Evolutionary conservation across 2,113 vertebrate species (phyloP), one percentile per base, ranked within the genome.

Genomic region (Hyperopisus bebe): DNA sequence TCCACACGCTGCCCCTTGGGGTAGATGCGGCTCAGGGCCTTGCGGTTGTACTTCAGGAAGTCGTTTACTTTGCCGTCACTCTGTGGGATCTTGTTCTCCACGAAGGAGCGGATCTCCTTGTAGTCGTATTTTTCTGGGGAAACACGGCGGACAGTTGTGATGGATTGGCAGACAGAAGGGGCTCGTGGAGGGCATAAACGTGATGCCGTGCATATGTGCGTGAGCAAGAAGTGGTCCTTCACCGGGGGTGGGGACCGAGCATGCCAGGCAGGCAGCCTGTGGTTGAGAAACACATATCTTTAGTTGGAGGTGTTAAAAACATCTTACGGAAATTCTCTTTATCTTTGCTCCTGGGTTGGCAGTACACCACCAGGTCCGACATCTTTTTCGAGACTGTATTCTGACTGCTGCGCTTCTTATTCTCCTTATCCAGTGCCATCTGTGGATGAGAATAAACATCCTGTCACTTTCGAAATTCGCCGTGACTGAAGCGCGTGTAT

Each of bases 1-100:
- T 99, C 98, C 0, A 99, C 96, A 0, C 98, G 95, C 92, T 99
- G 98, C 15, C 97, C 97, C 92, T 99, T 99, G 0, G 98, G 98
- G 91, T 99, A 99, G 88, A 99, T 92, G 0, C 98, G 97, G 42
- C 97, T 99, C 93, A 99, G 95, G 2, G 97, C 96, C 92, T 96
- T 99, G 86, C 96, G 95, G 91, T 99, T 99, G 94, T 99, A 99
- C 50, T 92, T 93, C 89, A 99, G 89, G 89, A 99, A 93, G 0
- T 98, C 96, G 0, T 91, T 62, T 0, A 96, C 96, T 86, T 92
- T 97, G 95, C 93, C 96, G 88, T 95, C 94, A 74, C 95, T 94
- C 0, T 96, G 95, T 5, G 95, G 97, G 0, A 94, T 96, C 94
- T 99, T 99, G 53, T 97, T 99, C 93, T 99, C 98, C 92, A 98